phyloP scores from a whole-genome alignment of 2,797 vertebrate genomes.

The Manis crassicaudata region DNA sequence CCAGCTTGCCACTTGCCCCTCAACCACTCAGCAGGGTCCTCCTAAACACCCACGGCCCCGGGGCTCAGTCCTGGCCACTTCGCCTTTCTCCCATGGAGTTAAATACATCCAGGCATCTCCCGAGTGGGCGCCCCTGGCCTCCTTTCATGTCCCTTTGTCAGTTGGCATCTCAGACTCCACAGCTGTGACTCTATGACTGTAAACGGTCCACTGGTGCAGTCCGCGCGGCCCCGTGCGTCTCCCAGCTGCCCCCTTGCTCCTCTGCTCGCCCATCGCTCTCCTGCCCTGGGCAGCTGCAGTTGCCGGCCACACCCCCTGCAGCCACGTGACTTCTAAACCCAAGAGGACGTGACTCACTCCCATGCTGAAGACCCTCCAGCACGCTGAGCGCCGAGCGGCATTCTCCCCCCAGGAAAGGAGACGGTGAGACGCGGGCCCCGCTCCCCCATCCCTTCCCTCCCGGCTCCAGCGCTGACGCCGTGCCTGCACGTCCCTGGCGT shows the following conservation, averaged over 20 bases:
- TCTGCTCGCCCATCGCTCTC: rapidly evolving
- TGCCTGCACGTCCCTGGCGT: rapidly evolving
- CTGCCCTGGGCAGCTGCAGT: too few species aligned
- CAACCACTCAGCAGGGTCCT: neutral
- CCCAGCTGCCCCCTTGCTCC: too few species aligned
- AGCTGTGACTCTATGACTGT: rapidly evolving
- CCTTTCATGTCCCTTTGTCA: rapidly evolving
- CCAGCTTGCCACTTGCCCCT: neutral
- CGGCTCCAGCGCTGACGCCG: neutral
- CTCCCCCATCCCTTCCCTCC: neutral
- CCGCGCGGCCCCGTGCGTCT: too few species aligned
- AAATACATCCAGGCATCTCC: neutral
- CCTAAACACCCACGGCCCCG: rapidly evolving
- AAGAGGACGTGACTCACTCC: rapidly evolving
- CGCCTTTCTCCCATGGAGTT: neutral
- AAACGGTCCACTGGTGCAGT: neutral
- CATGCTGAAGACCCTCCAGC: neutral
- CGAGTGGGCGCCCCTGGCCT: rapidly evolving
- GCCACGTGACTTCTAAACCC: too few species aligned
- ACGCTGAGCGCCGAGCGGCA: rapidly evolving
- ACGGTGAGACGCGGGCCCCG: too few species aligned
- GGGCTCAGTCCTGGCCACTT: neutral
- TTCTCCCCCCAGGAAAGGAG: rapidly evolving
- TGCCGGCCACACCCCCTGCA: rapidly evolving
- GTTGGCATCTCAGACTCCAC: neutral